Evolutionary conservation across 2,888 invertebrate species (phyloP).

Genomic region (Ptychoptera albimana): DNA sequence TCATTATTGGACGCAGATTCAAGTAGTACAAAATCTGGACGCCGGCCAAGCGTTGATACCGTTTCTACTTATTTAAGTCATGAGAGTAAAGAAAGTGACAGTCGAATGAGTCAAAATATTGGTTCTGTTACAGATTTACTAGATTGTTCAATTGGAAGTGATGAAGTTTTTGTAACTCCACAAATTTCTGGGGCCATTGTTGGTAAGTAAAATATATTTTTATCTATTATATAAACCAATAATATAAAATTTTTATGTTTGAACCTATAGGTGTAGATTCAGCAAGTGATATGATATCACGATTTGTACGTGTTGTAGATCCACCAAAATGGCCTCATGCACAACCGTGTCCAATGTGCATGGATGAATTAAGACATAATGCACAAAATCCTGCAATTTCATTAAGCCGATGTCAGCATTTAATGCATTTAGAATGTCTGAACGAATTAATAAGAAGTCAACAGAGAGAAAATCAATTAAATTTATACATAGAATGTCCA

Average conservation of each 20-base stretch:
- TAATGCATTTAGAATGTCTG: conserved; percentile 66
- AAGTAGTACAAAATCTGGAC: conserved; percentile 57
- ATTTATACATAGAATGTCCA: conserved; percentile 68
- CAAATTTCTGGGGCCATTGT: conserved; percentile 33
- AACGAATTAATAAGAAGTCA: conserved; percentile 55
- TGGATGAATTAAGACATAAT: conserved; percentile 36
- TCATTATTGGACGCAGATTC: conserved; percentile 33
- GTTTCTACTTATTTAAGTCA: conserved; percentile 80
- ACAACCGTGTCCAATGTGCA: conserved; percentile 55
- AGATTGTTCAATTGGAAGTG: conserved; percentile 54
- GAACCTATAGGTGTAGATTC: conserved; percentile 20
- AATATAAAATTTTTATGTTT: not conserved
- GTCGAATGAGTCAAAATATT: conserved; percentile 35
- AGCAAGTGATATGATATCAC: conserved; percentile 42
- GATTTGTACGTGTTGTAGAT: conserved; percentile 50
- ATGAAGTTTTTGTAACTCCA: conserved; percentile 43
- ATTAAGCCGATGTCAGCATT: conserved; percentile 58
- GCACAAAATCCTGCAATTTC: conserved; percentile 42
- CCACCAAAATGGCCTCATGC: conserved; percentile 43
- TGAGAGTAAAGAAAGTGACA: conserved; percentile 53
- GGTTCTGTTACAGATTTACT: conserved; percentile 47
- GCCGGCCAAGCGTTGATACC: conserved; percentile 73
- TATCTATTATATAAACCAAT: not conserved
- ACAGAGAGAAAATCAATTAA: conserved; percentile 31
- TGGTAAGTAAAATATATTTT: conserved; percentile 20